Base-by-base conservation (phyloP, 2,113 vertebrate genomes). In the Oryzias woworae region DNA sequence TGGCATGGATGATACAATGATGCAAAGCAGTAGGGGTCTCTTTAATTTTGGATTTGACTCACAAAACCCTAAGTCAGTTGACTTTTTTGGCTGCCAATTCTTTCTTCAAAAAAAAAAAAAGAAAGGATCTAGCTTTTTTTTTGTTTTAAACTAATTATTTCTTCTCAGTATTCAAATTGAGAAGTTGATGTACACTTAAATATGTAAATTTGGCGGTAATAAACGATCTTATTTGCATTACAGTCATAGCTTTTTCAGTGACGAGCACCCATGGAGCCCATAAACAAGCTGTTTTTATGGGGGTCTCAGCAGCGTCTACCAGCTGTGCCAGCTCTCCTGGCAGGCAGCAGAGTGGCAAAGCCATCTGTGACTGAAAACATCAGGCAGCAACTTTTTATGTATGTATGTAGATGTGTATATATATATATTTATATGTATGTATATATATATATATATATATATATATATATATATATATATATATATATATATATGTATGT, bases 261-360 rank as follows among this genome's bases (percentile, higher is more conserved):
- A 44, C 36, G 60, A 80, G 63, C 50, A 65, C 73, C 31, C 73
- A 62, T 36, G 46, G 58, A 61, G 49, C 62, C 68, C 68, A 67
- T 70, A 61, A 51, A 69, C 81, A 83, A 76, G 81, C 73, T 83
- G 83, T 78, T 84, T 77, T 84, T 66, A 71, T 71, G 71, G 71
- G 61, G 60, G 36, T 48, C 57, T 83, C 71, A 56, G 63, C 73
- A 74, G 67, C 54, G 78, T 84, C 71, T 51, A 58, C 61, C 80
- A 86, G 80, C 83, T 87, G 77, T 80, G 77, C 72, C 75, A 70
- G 78, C 66, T 68, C 53, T 72, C 23, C 81, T 85, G 87, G 77
- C 77, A 85, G 66, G 17, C 78, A 4, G 49, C 61, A 56, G 28
- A 67, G 66, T 67, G 69, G 57, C 58, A 67, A 66, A 80, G 74